Conservation (phyloP, 2,113 vertebrate genomes). For the Corythoichthys haematopterus region DNA sequence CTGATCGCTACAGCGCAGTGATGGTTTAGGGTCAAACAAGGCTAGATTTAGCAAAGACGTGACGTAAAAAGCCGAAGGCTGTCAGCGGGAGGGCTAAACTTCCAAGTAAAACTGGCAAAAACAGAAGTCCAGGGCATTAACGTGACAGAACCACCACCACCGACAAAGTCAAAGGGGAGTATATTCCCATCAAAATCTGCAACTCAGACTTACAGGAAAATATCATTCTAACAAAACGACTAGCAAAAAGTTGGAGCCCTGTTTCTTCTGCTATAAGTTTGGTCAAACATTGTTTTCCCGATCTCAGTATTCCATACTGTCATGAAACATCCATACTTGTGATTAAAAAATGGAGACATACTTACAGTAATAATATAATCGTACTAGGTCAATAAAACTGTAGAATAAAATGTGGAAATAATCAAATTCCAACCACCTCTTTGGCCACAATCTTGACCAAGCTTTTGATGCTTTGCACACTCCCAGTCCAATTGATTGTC, state of each 20-base stretch:
- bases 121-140: neutral
- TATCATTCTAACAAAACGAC: neutral
- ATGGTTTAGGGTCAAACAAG: conserved; percentile 1
- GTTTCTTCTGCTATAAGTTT: too few relatives aligned
- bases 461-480: neutral
- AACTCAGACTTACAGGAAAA: neutral
- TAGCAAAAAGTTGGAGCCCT: too few relatives aligned
- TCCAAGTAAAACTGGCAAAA: neutral
- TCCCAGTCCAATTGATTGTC: too few relatives aligned
- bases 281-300: too few relatives aligned
- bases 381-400: neutral
- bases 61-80: neutral
- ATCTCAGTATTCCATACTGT: too few relatives aligned
- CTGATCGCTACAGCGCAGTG: neutral
- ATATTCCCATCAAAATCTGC: neutral
- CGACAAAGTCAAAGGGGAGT: neutral
- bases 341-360: too few relatives aligned
- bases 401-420: neutral
- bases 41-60: neutral
- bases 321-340: too few relatives aligned
- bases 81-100: neutral
- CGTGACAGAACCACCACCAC: neutral
- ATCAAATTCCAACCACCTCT: neutral
- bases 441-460: neutral
- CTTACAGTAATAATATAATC: too few relatives aligned